phyloP scores from a whole-genome alignment of 2,888 invertebrate genomes.

The Ormyrus rosae region DNA sequence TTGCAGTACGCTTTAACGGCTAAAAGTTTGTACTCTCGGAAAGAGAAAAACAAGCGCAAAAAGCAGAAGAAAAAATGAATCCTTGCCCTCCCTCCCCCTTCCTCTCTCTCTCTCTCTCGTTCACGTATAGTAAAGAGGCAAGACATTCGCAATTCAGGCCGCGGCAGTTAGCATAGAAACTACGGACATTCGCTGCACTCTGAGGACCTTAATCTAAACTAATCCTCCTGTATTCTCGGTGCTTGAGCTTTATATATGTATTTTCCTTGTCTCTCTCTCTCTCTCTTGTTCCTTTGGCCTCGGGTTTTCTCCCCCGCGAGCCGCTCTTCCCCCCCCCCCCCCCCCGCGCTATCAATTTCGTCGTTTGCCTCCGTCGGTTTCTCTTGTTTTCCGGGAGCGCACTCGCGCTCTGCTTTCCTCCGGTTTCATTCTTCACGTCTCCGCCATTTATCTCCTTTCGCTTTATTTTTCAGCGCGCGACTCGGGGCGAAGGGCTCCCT shows the following conservation, averaged over 20 bases:
- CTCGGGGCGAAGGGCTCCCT: background rate
- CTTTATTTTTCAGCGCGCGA: constrained; percentile 47
- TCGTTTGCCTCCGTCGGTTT: constrained; percentile 5
- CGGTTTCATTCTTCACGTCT: constrained; percentile 48
- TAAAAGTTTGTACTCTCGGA: background rate
- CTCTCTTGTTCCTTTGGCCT: constrained; percentile 9
- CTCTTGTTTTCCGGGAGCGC: background rate
- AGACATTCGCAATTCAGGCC: constrained; percentile 57
- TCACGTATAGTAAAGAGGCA: constrained; percentile 35
- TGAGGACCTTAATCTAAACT: constrained; percentile 70
- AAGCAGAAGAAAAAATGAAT: background rate
- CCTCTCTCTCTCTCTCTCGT: background rate
- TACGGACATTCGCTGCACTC: constrained; percentile 65
- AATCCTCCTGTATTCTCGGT: constrained; percentile 68
- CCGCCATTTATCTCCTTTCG: constrained; percentile 41
- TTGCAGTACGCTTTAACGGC: background rate
- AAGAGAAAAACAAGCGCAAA: constrained; percentile 1
- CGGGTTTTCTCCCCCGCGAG: background rate
- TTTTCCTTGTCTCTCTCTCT: background rate
- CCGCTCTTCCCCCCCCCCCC: background rate
- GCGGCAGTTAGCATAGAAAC: constrained; percentile 70
- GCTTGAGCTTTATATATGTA: constrained; percentile 52
- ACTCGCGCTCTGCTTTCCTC: constrained; percentile 13
- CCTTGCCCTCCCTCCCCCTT: background rate
- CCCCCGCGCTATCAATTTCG: constrained; percentile 50